phyloP scores from a whole-genome alignment of 1,140 invertebrate species.

The Metopolophium dirhodum region DNA sequence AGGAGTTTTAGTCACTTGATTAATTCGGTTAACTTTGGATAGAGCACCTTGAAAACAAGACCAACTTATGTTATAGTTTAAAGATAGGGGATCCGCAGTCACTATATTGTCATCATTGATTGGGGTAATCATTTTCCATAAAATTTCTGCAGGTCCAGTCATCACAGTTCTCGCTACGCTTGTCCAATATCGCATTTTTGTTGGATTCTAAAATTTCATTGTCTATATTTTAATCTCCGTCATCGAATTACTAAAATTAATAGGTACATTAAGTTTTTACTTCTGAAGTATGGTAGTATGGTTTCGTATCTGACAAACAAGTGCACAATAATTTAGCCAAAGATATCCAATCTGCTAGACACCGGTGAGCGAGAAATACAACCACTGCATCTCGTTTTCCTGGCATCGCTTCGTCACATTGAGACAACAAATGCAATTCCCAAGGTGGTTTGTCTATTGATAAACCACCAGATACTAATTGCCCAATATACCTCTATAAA shows the following conservation, averaged over 20 bases:
- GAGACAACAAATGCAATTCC: constrained; percentile 67
- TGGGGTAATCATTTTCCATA: constrained; percentile 42
- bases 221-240: neutral
- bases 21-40: constrained; percentile 62
- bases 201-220: neutral
- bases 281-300: constrained; percentile 43
- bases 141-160: constrained; percentile 33
- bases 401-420: constrained; percentile 59
- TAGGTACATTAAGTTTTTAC: neutral
- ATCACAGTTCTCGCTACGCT: constrained; percentile 34
- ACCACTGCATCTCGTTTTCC: constrained; percentile 65
- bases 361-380: constrained; percentile 68
- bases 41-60: constrained; percentile 58
- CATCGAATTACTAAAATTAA: neutral
- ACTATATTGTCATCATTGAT: neutral
- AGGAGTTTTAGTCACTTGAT: constrained; percentile 66
- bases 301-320: constrained; percentile 65
- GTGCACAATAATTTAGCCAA: constrained; percentile 66
- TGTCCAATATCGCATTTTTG: constrained; percentile 46
- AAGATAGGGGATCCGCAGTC: neutral
- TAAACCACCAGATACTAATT: constrained; percentile 64
- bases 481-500: constrained; percentile 64
- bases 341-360: constrained; percentile 68
- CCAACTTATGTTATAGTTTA: constrained; percentile 47
- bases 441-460: constrained; percentile 65